These are phyloP conservation scores for Allygus modestus DNA, from an alignment of 2,888 invertebrate species.

Conservation along the genomic window DNA sequence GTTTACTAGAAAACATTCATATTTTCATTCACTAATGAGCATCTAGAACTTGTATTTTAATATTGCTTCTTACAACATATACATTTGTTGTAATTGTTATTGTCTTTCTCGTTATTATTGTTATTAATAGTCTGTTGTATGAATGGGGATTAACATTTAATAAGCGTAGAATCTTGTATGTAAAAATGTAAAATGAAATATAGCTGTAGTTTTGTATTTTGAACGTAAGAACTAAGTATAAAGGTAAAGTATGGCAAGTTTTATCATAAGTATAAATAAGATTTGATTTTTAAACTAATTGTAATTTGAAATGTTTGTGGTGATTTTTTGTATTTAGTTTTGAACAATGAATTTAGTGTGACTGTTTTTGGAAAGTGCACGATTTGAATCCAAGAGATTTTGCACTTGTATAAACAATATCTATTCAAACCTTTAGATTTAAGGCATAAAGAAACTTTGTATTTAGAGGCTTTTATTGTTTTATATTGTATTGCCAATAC, in stretches of 20 bases:
- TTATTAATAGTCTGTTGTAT: conserved; percentile 2
- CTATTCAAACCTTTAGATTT: no score
- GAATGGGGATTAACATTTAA: conserved; percentile 4
- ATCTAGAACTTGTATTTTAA: not conserved
- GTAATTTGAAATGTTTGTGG: not conserved
- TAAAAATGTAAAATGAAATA: conserved; percentile 3
- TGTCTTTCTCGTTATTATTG: not conserved
- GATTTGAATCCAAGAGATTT: no score
- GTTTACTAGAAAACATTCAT: no score
- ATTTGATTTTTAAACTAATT: not conserved
- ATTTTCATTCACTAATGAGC: not conserved
- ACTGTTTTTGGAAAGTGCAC: no score
- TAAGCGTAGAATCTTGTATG: not conserved
- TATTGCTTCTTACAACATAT: not conserved
- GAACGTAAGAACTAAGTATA: not conserved
- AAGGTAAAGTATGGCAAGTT: not conserved
- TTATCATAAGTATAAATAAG: not conserved
- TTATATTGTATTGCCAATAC: no score
- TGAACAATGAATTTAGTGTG: no score
- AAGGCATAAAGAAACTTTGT: no score
- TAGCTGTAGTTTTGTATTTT: conserved; percentile 26
- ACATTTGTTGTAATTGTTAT: not conserved
- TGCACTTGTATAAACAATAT: no score
- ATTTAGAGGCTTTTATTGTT: no score
- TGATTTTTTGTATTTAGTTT: not conserved